phyloP scores from a whole-genome alignment of 2,797 vertebrate genomes.

The Lates japonicus region DNA sequence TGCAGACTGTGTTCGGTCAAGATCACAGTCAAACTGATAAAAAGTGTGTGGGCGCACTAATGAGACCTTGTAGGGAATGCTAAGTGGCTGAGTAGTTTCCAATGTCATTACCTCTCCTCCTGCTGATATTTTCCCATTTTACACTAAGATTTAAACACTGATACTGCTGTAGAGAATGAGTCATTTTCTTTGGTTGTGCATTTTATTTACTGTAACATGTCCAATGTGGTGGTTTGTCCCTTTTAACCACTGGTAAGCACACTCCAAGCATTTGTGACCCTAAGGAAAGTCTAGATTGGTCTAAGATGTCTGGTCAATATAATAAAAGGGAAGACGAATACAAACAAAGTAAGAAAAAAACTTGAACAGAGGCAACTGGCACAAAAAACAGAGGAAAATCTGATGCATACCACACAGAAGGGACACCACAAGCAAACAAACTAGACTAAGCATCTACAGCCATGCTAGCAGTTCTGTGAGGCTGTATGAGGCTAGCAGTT shows the following conservation, averaged over 20 bases:
- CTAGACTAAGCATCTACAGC: not conserved
- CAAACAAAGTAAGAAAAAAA: not conserved
- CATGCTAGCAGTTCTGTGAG: not conserved
- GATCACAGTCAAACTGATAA: conserved; percentile 2
- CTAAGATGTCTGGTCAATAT: conserved; percentile 6
- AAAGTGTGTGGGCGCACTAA: conserved; percentile 35
- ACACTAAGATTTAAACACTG: not conserved
- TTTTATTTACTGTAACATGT: conserved; percentile 18
- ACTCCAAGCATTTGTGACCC: conserved; percentile 39
- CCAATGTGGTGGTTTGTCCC: conserved; percentile 32
- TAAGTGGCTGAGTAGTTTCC: not conserved
- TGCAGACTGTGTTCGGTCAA: not conserved
- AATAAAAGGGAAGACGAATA: conserved; percentile 31
- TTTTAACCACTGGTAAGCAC: conserved; percentile 29
- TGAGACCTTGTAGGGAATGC: conserved; percentile 20
- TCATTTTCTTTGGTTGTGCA: conserved; percentile 7
- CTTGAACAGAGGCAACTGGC: conserved; percentile 2
- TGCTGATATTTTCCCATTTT: not conserved
- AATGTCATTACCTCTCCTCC: conserved; percentile 4
- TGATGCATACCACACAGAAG: conserved; percentile 2
- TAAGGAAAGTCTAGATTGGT: conserved; percentile 11
- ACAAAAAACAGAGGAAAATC: conserved; percentile 41
- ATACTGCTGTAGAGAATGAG: not conserved
- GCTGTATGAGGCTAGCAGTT: too few relatives aligned
- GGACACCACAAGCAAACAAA: conserved; percentile 13